Base-by-base conservation (phyloP, 2,797 vertebrate genomes). In the Crenichthys baileyi region DNA sequence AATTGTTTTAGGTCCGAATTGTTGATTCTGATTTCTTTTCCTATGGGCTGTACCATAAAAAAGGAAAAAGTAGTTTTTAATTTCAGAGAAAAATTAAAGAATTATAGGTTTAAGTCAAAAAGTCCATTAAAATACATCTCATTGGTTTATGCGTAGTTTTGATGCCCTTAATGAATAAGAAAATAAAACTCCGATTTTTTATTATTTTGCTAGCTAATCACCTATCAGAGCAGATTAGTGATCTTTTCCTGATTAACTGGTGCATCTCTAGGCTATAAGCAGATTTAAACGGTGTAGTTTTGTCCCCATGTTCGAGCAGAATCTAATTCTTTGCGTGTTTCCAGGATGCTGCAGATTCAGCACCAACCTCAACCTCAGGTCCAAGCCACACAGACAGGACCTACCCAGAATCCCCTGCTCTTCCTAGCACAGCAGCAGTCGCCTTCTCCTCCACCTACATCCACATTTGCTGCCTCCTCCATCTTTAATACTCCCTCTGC, bases 321-420 rank as follows among this genome's bases (percentile, higher is more conserved):
- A 13, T 70, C 39, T 73, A 71, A 83, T 73, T 24, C 24, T 77
- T 29, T 76, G 81, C 87, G 5, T 85, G 24, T 78, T 84, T 92
- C 73, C 91, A 99, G 98, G 92, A 96, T 98, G 96, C 96, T 99
- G 29, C 98, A 98, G 94, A 95, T 97, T 73, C 97, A 97, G 91
- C 97, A 98, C 87, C 97, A 96, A 84, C 95, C 95, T 55, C 96
- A 97, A 81, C 94, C 91, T 81, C 94, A 94, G 86, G 87, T 93
- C 80, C 93, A 91, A 76, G 72, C 89, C 6, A 89, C 97, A 72
- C 96, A 96, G 91, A 85, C 96, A 16, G 96, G 95, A 80, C 96
- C 95, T 81, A 90, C 92, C 55, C 95, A 96, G 88, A 95, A 97
- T 20, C 92, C 93, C 0, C 72, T 95, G 58, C 92, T 94, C 31